Conservation (phyloP, 2,888 invertebrate genomes). For the Eupithecia insigniata region DNA sequence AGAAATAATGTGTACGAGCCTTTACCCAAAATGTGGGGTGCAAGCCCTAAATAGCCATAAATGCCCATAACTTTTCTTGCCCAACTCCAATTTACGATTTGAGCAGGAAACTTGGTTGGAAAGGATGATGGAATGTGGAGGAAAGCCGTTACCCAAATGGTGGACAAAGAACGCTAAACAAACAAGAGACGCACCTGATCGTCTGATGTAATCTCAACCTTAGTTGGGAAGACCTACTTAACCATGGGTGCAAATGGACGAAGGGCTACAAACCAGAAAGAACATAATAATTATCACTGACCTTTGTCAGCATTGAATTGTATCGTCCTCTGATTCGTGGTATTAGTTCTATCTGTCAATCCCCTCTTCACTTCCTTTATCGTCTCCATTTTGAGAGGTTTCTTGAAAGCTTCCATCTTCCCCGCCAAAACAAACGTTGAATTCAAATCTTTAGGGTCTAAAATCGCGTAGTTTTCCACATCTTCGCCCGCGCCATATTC, state of each 20-base stretch:
- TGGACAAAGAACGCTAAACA: background rate
- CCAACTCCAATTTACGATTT: background rate
- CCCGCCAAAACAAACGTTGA: slow-evolving; percentile 77
- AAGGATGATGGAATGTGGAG: background rate
- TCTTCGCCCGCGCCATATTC: slow-evolving; percentile 55
- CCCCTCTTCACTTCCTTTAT: slow-evolving; percentile 60
- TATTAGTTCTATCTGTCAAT: slow-evolving; percentile 71
- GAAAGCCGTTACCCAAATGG: background rate
- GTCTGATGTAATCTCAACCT: background rate
- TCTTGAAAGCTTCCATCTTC: slow-evolving; percentile 62
- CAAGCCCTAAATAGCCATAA: background rate
- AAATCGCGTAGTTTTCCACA: slow-evolving; percentile 60
- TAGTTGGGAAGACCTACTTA: background rate
- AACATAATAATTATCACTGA: slow-evolving; percentile 44
- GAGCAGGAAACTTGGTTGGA: background rate
- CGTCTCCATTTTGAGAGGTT: slow-evolving; percentile 54
- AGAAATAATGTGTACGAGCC: background rate
- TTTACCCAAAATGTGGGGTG: background rate
- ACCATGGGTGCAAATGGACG: background rate
- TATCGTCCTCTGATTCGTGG: slow-evolving; percentile 57
- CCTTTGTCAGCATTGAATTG: slow-evolving; percentile 66
- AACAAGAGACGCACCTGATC: background rate
- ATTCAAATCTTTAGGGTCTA: slow-evolving; percentile 73
- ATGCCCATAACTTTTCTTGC: background rate
- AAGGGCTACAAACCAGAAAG: background rate